Base-by-base conservation (phyloP, 53 echinoderm and acorn worm species). In the Astropecten irregularis region DNA sequence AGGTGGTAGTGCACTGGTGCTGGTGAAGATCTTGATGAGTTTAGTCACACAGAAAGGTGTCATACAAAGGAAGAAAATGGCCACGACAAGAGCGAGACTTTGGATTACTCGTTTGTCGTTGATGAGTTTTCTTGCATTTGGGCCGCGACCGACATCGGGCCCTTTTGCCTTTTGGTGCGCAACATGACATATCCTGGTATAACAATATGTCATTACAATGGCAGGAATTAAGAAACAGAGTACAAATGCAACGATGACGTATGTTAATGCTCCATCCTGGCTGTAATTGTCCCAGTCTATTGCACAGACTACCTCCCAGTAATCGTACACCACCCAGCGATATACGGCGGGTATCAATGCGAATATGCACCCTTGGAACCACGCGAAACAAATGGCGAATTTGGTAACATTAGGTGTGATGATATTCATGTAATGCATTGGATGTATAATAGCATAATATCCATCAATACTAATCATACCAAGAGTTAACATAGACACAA, bases 31-130 rank as follows among this genome's bases (percentile, higher is more conserved):
- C 51, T 89, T 89, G 76, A 89, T 77, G 58, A 89, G 67, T 77
- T 89, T 89, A 21, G 89, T 89, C 22, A 89, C 68, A 28, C 89
- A 84, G 68, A 89, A 89, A 18, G 89, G 89, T 0, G 84, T 76
- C 55, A 84, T 84, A 39, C 89, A 89, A n/a, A 89, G 52, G 51
- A 89, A 76, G 66, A 89, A 89, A 27, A 84, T 40, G 37, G 38
- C 68, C 11, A 89, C 89, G 26, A 89, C 68, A 2, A 89, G 67
- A 15, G 44, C 76, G 4, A 89, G 51, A 22, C 89, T 89, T 20
- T 65, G 31, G 9, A 89, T 58, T 16, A 84, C 67, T 36, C 77
- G 55, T n/a, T 25, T 73, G 9, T 89, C 89, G 29, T 77, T 64
- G 30, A 53, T 51, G 26, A 9, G 68, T 23, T 21, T 35, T 14